A percentile compares a stretch with the other conserved stretches of the same genome.
These are phyloP conservation scores for Penaeus chinensis DNA, from an alignment of 1,140 invertebrate genomes.

Conservation along the genomic window DNA sequence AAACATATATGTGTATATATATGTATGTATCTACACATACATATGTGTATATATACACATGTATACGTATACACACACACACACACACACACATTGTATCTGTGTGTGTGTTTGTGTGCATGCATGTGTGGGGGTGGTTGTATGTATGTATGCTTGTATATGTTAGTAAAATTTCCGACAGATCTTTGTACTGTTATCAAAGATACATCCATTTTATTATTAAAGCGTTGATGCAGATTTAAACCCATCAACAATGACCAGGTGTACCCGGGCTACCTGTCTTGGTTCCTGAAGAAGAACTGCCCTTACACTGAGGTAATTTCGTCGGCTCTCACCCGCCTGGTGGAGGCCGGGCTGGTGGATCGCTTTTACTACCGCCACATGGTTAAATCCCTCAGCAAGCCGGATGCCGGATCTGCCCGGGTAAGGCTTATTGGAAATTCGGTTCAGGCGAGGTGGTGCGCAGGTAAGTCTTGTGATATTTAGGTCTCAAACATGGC, in stretches of 20 bases:
- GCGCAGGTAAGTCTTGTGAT: no score
- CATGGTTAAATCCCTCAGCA: not conserved
- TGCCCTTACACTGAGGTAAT: conserved; percentile 25
- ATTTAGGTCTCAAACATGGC: no score
- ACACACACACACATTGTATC: no score
- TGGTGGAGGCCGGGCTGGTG: conserved; percentile 36
- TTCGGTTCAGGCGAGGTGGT: not conserved
- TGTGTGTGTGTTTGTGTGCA: no score
- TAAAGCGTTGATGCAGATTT: not conserved
- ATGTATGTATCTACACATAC: no score
- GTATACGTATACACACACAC: no score
- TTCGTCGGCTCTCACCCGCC: not conserved
- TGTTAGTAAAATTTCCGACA: no score
- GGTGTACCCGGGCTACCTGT: conserved; percentile 47
- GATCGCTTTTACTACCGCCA: conserved; percentile 17
- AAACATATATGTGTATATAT: no score
- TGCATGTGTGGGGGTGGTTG: no score
- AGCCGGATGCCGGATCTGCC: not conserved
- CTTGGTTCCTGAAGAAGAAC: conserved; percentile 45
- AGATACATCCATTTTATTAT: not conserved
- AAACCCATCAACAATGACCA: not conserved
- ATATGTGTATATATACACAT: no score
- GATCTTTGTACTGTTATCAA: not conserved
- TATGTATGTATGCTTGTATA: no score
- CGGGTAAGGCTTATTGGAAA: not conserved